Base-by-base conservation (phyloP, 2,888 invertebrate species). In the Drepanosiphum platanoidis region DNA sequence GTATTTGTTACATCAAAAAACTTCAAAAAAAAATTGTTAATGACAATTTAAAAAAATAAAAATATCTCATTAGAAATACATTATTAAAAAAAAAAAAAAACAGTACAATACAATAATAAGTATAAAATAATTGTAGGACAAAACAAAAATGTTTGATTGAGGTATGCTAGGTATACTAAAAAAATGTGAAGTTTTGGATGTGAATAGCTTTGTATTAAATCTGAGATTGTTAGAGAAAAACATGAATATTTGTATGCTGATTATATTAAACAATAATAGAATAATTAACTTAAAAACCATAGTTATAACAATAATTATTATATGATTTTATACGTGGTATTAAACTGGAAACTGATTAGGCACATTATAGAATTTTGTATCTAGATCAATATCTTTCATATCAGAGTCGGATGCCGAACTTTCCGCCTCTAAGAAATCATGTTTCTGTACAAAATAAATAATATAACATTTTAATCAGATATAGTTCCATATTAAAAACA, bases 331-430 rank as follows among this genome's bases (percentile, higher is more conserved):
- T 84, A 84, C 84, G 77, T 15, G 8, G 77, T 84, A 84, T 84
- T 68, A 84, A 66, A 84, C 84, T 36, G 77, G 77, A 58, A 77
- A 84, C 58, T 68, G 34, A 84, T 84, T 66, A 68, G 75, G 34
- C 22, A 77, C 68, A 39, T 84, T 75, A 39, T 77, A 77, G 30
- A 70, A 70, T 58, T 9, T 68, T 8, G 77, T 39, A 30, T 84
- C 36, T 77, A 84, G 9, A 84, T 84, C 84, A 77, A 84, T 32
- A n/a, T 84, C 84, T 70, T 77, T 84, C 84, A 84, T 84, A 42
- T 84, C 84, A 15, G 84, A 84, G 27, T 84, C 84, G 11, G 84
- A 84, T 58, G 84, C 77, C 58, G 84, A 84, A 84, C 52, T 84
- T 68, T 84, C 84, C 0, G 32, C 68, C 22, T 84, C 75, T 77